These are phyloP conservation scores for Tapera naevia DNA, from an alignment of 2,797 vertebrate species.

Conservation along the genomic window DNA sequence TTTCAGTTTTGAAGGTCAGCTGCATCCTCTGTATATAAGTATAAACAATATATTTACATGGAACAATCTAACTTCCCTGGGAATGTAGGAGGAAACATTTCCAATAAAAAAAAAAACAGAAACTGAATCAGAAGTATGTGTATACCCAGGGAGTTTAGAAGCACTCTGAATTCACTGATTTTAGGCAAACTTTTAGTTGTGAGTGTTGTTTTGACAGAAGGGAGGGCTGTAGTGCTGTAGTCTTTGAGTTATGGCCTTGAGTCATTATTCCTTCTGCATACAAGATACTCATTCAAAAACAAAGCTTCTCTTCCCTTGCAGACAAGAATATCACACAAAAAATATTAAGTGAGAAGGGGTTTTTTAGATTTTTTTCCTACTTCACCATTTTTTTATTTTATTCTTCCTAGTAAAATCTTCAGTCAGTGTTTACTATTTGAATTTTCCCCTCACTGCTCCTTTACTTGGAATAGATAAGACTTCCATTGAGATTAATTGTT, in stretches of 20 bases:
- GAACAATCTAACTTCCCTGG: background rate
- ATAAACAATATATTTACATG: background rate
- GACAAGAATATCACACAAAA: background rate
- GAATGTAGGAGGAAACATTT: background rate
- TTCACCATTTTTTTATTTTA: background rate
- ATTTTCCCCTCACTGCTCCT: background rate
- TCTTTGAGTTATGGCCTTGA: background rate
- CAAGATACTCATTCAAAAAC: background rate
- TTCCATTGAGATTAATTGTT: background rate
- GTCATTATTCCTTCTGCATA: background rate
- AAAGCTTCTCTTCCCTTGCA: background rate
- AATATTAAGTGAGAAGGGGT: background rate
- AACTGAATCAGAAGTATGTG: background rate
- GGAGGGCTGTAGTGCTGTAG: background rate
- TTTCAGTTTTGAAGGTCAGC: background rate
- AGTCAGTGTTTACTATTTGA: background rate
- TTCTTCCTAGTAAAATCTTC: background rate
- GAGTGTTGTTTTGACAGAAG: background rate
- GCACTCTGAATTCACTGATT: background rate
- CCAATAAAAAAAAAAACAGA: background rate
- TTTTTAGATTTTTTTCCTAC: background rate
- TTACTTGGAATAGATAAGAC: background rate
- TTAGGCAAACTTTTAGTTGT: background rate
- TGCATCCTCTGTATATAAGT: background rate
- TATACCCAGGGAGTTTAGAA: background rate